These are phyloP conservation scores for Hermatobates lingyangjiaoensis DNA, from an alignment of 1,140 invertebrate species.

Conservation along the genomic window DNA sequence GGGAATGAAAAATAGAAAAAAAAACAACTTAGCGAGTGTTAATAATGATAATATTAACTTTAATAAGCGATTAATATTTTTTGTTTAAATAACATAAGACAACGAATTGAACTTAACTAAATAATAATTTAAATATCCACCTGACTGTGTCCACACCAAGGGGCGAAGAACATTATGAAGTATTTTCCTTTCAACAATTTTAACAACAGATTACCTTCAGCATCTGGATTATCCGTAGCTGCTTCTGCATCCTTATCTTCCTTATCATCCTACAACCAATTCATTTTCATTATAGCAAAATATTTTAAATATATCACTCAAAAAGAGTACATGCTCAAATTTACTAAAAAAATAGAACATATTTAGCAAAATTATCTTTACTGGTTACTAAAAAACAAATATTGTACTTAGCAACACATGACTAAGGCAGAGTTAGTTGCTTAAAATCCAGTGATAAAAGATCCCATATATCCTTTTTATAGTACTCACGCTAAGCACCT, in stretches of 20 bases:
- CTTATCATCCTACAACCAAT: neutral
- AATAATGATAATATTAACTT: no score
- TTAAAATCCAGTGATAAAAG: no score
- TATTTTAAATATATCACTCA: neutral
- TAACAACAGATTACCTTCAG: slow-evolving; percentile 35
- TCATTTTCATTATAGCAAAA: neutral
- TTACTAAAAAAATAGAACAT: slow-evolving; percentile 2
- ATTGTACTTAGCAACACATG: no score
- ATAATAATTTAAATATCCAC: slow-evolving; percentile 7
- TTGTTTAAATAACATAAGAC: no score
- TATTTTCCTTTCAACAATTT: slow-evolving; percentile 44
- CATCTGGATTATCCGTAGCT: neutral
- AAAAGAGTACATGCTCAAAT: slow-evolving; percentile 17
- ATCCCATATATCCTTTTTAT: no score
- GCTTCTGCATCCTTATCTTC: neutral
- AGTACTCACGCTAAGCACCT: no score
- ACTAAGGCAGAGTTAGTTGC: no score
- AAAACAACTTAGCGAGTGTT: no score
- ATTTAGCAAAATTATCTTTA: neutral
- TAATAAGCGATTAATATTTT: no score
- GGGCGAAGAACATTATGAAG: slow-evolving; percentile 72
- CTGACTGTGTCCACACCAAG: slow-evolving; percentile 71
- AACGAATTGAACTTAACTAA: slow-evolving; percentile 5
- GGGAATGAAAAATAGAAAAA: no score
- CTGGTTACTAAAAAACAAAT: slow-evolving; percentile 1